Conservation (phyloP, 2,888 invertebrate genomes). For the Meiosimyza platycephala region DNA sequence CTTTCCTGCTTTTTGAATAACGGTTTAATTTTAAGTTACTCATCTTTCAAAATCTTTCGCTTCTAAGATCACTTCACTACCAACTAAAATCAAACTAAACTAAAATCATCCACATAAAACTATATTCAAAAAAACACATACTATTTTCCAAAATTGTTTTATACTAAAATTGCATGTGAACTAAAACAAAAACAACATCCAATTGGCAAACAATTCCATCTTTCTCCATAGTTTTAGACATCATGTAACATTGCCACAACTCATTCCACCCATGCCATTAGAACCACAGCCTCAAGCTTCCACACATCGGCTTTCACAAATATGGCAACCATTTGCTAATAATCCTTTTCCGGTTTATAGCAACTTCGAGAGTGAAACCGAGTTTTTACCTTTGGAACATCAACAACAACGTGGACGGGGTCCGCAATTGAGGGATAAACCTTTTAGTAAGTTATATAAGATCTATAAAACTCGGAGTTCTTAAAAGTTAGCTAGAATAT, state of each 20-base stretch:
- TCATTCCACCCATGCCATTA: constrained; percentile 54
- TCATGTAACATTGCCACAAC: constrained; percentile 58
- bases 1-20: too few species aligned
- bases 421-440: constrained; percentile 51
- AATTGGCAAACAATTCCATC: constrained; percentile 36
- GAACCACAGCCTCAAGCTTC: constrained; percentile 48
- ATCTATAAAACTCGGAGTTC: too few species aligned
- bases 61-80: too few species aligned
- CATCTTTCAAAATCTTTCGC: too few species aligned
- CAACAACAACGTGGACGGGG: constrained; percentile 49
- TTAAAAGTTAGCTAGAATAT: too few species aligned
- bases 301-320: constrained; percentile 49
- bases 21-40: too few species aligned
- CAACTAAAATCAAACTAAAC: too few species aligned
- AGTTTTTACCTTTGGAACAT: constrained; percentile 59
- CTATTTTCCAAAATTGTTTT: constrained; percentile 7
- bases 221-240: constrained; percentile 56
- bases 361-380: constrained; percentile 56
- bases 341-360: constrained; percentile 50
- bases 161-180: constrained; percentile 16
- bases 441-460: constrained; percentile 54
- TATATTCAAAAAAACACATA: constrained; percentile 28
- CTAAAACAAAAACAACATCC: neutral
- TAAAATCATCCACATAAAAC: too few species aligned
- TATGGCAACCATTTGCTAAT: constrained; percentile 54